These are phyloP conservation scores for Tachina grossa DNA, from an alignment of 2,888 invertebrate genomes.

Conservation along the genomic window DNA sequence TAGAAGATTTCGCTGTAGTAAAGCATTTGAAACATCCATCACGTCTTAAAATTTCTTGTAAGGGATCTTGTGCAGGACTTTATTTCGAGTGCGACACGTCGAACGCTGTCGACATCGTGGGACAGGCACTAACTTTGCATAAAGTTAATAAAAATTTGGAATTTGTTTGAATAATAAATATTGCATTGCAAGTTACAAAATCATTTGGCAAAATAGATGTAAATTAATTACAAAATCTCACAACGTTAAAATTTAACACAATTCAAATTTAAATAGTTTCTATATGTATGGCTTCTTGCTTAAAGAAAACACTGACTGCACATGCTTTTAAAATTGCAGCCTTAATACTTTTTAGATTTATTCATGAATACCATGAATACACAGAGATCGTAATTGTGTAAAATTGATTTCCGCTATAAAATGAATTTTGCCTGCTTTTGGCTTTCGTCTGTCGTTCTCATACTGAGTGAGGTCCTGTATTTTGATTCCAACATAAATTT, in stretches of 20 bases:
- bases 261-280: not conserved
- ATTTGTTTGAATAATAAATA: too few relatives aligned
- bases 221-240: too few relatives aligned
- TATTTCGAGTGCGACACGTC: too few relatives aligned
- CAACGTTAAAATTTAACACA: not conserved
- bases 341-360: constrained; percentile 40
- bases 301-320: not conserved
- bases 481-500: constrained; percentile 19
- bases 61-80: too few relatives aligned
- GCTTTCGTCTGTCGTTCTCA: constrained; percentile 4
- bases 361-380: constrained; percentile 25
- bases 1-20: too few relatives aligned
- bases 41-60: too few relatives aligned
- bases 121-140: too few relatives aligned
- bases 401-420: constrained; percentile 73
- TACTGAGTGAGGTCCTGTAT: constrained; percentile 45
- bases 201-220: too few relatives aligned
- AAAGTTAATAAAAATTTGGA: too few relatives aligned
- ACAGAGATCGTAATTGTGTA: constrained; percentile 72
- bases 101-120: too few relatives aligned
- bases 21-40: too few relatives aligned
- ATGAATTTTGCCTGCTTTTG: constrained; percentile 51
- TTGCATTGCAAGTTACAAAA: too few relatives aligned
- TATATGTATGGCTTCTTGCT: not conserved
- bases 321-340: constrained; percentile 16